A percentile compares a stretch with the other conserved stretches of the same genome.
Evolutionary conservation across 2,113 vertebrate species (phyloP).

Genomic region (Poeciliopsis retropinna): DNA sequence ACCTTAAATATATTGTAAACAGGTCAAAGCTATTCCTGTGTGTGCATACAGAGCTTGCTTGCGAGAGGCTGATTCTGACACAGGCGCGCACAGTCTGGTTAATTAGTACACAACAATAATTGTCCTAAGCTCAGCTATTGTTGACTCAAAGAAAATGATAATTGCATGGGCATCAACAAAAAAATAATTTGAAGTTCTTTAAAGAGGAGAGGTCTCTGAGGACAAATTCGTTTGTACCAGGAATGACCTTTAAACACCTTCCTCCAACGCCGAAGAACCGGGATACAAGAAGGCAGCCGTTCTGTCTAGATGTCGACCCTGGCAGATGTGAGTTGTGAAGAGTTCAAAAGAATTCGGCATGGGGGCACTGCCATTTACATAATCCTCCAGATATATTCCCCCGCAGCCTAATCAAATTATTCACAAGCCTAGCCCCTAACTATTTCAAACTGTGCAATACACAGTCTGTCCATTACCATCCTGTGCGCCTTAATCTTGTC

Average conservation of each 20-base stretch:
- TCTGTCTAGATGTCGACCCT: slow-evolving; percentile 85
- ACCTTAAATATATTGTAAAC: slow-evolving; percentile 77
- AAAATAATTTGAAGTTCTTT: slow-evolving; percentile 80
- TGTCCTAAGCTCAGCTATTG: slow-evolving; percentile 79
- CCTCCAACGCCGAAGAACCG: slow-evolving; percentile 75
- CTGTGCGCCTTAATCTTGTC: slow-evolving; percentile 77
- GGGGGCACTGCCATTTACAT: slow-evolving; percentile 85
- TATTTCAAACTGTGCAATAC: slow-evolving; percentile 75
- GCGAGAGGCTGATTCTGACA: slow-evolving; percentile 72
- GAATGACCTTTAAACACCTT: slow-evolving; percentile 85
- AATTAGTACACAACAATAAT: slow-evolving; percentile 82
- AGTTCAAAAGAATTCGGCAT: slow-evolving; percentile 86
- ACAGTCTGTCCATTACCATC: slow-evolving; percentile 78
- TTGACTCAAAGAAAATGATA: slow-evolving; percentile 82
- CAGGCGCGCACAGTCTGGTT: slow-evolving; percentile 70
- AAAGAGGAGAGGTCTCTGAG: slow-evolving; percentile 77
- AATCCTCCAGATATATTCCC: slow-evolving; percentile 88
- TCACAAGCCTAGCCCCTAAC: slow-evolving; percentile 85
- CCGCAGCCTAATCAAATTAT: slow-evolving; percentile 87
- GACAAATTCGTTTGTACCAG: slow-evolving; percentile 81
- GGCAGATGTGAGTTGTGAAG: slow-evolving; percentile 86
- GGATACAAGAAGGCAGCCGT: slow-evolving; percentile 75
- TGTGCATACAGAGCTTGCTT: slow-evolving; percentile 65
- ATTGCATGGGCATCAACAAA: slow-evolving; percentile 76
- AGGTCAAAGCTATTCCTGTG: slow-evolving; percentile 70